Percentiles rank a stretch among this genome's conserved stretches.
Conservation (phyloP, 2,797 vertebrate genomes). For the Moxostoma hubbsi region DNA sequence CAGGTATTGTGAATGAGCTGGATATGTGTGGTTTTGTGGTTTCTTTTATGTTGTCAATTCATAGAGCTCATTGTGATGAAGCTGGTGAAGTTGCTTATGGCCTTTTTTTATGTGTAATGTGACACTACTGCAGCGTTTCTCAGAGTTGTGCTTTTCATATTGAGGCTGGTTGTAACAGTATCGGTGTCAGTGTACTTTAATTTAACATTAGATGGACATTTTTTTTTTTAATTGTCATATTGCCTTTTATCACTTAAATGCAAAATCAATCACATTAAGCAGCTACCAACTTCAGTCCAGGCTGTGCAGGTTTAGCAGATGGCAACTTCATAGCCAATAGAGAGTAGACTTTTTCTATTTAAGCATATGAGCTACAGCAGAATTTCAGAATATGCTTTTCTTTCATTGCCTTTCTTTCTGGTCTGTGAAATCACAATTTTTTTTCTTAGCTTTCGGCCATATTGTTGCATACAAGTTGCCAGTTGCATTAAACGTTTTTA, state of each 20-base stretch:
- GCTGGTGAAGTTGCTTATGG: neutral
- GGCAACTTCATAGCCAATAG: neutral
- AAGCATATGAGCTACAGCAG: neutral
- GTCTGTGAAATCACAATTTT: no score
- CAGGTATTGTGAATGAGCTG: neutral
- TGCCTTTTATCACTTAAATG: no score
- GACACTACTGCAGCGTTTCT: neutral
- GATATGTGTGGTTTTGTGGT: neutral
- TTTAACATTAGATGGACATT: no score
- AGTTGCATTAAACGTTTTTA: no score
- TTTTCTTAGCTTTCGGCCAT: neutral
- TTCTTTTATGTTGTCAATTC: constrained; percentile 10
- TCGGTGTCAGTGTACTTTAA: neutral
- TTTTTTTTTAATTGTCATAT: no score
- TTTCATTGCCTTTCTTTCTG: neutral
- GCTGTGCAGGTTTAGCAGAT: no score
- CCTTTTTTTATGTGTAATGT: neutral
- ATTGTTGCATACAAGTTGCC: neutral
- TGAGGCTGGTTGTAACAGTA: no score
- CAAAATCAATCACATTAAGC: no score
- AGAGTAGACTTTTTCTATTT: neutral
- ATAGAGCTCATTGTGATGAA: neutral
- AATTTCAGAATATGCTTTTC: neutral
- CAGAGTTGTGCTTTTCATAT: neutral
- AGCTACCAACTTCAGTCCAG: no score